Evolutionary conservation across 1,140 invertebrate species (phyloP).

Genomic region (Amphibalanus amphitrite): DNA sequence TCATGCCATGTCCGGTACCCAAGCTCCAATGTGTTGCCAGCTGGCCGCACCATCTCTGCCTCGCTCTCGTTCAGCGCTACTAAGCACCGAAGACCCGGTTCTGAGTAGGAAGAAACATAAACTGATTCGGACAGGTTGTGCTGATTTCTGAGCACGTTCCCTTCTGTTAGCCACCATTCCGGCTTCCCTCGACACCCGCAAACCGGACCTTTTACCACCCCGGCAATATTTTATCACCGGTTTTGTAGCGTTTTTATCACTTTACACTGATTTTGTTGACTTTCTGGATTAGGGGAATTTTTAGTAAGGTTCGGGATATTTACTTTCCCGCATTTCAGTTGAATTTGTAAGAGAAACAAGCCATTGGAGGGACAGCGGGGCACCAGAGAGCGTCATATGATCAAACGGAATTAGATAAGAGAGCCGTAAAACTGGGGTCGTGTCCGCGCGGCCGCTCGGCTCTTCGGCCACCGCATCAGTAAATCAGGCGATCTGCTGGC

Average conservation of each 20-base stretch:
- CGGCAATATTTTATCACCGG: background rate
- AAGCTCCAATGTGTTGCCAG: no score
- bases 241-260: background rate
- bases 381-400: background rate
- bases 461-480: no score
- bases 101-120: background rate
- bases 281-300: background rate
- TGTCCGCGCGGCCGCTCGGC: no score
- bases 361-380: background rate
- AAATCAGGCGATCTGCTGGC: no score
- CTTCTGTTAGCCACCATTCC: background rate
- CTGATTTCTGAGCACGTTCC: background rate
- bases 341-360: background rate
- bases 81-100: no score
- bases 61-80: no score
- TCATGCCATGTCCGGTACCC: no score
- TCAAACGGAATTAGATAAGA: background rate
- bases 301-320: background rate
- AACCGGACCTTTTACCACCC: background rate
- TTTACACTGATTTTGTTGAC: constrained; percentile 2
- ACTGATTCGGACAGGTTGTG: background rate
- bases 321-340: background rate
- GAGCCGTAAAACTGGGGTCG: background rate
- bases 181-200: background rate
- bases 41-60: no score